A percentile compares a stretch with the other conserved stretches of the same genome.
Evolutionary conservation across 2,797 vertebrate genomes (phyloP).

Genomic region (Nothura maculosa): DNA sequence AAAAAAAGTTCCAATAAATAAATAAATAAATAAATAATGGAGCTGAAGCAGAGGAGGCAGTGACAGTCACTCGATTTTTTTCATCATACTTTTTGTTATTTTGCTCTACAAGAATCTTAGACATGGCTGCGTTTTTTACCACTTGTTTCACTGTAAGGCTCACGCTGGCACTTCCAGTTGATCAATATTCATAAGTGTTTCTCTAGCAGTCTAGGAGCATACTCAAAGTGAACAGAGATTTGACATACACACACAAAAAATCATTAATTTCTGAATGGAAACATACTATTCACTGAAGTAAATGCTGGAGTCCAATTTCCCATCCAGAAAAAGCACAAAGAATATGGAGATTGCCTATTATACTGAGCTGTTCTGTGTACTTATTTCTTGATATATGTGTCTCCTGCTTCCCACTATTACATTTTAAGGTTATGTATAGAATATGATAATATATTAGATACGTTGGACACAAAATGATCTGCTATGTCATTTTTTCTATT

Average conservation of each 20-base stretch:
- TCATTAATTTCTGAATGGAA: neutral
- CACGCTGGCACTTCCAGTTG: neutral
- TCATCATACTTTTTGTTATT: neutral
- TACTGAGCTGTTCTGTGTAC: neutral
- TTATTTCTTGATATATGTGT: neutral
- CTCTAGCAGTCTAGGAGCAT: neutral
- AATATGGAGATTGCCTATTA: neutral
- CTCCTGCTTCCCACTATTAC: neutral
- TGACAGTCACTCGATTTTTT: neutral
- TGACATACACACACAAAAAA: neutral
- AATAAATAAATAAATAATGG: neutral
- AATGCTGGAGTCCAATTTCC: neutral
- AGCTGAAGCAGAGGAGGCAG: neutral
- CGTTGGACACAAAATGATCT: neutral
- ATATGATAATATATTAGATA: neutral
- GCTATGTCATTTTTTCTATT: neutral
- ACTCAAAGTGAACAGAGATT: neutral
- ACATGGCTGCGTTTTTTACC: fast-evolving
- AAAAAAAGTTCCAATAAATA: neutral
- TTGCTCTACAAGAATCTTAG: neutral
- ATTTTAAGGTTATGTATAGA: neutral
- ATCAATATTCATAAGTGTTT: neutral
- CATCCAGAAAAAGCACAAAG: neutral
- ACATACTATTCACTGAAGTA: neutral
- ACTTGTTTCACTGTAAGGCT: neutral